A percentile compares a stretch with the other conserved stretches of the same genome.
Evolutionary conservation across 2,113 vertebrate species (phyloP).

Genomic region (Morphnarchus princeps): DNA sequence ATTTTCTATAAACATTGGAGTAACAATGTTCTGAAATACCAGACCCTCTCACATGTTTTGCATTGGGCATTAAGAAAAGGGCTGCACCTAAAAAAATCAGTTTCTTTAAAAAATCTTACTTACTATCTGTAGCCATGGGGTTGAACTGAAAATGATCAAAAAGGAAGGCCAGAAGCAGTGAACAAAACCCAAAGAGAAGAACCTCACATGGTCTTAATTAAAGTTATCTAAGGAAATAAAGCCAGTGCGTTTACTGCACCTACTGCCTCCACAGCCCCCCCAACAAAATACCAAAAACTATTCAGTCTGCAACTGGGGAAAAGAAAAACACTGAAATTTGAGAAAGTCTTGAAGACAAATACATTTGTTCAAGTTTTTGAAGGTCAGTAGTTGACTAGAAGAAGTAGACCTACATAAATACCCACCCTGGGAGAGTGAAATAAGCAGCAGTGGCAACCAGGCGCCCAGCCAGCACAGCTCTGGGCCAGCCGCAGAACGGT

Average conservation of each 20-base stretch:
- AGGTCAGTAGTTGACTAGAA: neutral
- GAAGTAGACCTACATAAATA: neutral
- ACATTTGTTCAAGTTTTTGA: neutral
- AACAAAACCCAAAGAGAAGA: neutral
- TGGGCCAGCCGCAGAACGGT: fast-evolving
- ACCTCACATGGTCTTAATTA: neutral
- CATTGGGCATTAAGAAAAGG: neutral
- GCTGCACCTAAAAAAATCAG: neutral
- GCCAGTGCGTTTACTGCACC: neutral
- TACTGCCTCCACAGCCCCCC: neutral
- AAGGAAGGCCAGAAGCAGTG: neutral
- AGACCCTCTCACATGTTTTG: neutral
- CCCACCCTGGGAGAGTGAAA: neutral
- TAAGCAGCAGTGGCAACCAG: neutral
- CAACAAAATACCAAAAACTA: neutral
- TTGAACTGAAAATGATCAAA: neutral
- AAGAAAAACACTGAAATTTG: neutral
- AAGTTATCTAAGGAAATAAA: neutral
- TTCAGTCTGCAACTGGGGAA: fast-evolving
- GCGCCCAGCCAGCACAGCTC: neutral
- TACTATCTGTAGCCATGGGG: neutral
- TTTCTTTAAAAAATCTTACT: neutral
- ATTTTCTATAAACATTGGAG: neutral
- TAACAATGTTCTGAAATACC: neutral
- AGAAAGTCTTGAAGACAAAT: neutral